Conservation (phyloP, 2,888 invertebrate genomes). For the Eilema griseolum region DNA sequence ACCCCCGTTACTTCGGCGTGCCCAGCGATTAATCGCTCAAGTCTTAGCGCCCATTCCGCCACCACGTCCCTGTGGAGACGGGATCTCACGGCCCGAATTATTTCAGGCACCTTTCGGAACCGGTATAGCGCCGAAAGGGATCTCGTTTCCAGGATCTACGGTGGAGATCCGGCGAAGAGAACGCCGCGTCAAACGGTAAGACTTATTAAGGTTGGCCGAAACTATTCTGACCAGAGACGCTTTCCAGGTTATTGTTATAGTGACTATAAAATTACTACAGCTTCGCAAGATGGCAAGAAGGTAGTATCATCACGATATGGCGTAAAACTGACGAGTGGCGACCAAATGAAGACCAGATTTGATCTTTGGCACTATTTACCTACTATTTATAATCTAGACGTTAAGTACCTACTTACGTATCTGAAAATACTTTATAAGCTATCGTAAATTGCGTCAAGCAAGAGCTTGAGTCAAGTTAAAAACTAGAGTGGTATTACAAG, state of each 20-base stretch:
- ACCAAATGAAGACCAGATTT: background rate
- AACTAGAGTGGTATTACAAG: constrained; percentile 46
- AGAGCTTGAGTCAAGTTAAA: constrained; percentile 37
- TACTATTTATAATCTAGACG: background rate
- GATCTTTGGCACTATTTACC: background rate
- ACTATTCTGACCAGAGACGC: background rate
- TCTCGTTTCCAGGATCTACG: too few species aligned
- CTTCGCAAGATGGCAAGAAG: background rate
- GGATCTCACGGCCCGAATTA: too few species aligned
- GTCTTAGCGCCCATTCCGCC: too few species aligned
- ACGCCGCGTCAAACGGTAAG: too few species aligned
- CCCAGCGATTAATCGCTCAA: too few species aligned
- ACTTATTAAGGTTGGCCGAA: background rate
- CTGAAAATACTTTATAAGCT: constrained; percentile 2
- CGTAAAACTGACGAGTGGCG: background rate
- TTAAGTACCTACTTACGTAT: background rate
- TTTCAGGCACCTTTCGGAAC: too few species aligned
- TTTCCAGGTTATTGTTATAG: background rate
- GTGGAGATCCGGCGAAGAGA: too few species aligned
- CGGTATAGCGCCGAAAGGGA: too few species aligned
- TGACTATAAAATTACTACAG: background rate
- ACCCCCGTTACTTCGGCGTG: too few species aligned
- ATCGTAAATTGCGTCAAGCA: constrained; percentile 32
- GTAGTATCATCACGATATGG: background rate
- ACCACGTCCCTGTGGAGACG: too few species aligned